Evolutionary conservation across 2,797 vertebrate genomes (phyloP).

Genomic region (Podarcis siculus): DNA sequence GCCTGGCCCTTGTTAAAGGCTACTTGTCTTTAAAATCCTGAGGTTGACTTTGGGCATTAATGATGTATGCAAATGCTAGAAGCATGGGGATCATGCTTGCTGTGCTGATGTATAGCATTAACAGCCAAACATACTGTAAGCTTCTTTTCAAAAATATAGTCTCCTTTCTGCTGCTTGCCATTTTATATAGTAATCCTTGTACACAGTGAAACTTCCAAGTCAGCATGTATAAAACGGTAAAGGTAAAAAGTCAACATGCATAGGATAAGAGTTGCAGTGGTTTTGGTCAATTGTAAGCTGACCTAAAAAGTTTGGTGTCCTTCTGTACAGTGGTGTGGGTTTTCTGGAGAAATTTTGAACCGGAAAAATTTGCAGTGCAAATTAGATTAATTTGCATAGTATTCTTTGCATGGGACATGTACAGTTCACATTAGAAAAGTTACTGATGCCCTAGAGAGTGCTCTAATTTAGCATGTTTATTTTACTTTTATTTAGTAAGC

Average conservation of each 20-base stretch:
- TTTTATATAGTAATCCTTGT: neutral
- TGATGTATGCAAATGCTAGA: neutral
- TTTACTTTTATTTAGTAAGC: too few species aligned
- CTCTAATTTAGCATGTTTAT: too few species aligned
- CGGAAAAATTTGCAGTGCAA: too few species aligned
- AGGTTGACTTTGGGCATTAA: neutral
- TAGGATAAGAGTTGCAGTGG: neutral
- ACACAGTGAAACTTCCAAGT: neutral
- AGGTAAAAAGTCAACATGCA: neutral
- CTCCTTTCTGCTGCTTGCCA: neutral
- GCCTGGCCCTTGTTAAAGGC: slow-evolving; percentile 11
- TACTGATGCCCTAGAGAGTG: too few species aligned
- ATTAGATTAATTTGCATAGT: too few species aligned
- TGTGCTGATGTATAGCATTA: neutral
- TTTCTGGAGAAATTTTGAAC: too few species aligned
- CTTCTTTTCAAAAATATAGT: neutral
- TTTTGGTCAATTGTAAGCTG: neutral
- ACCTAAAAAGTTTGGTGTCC: neutral
- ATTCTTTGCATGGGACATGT: too few species aligned
- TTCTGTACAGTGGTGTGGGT: too few species aligned
- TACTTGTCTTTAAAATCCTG: slow-evolving; percentile 13
- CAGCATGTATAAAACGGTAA: neutral
- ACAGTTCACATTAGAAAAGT: too few species aligned
- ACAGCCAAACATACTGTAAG: neutral
- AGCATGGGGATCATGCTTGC: neutral